Evolutionary conservation across 2,888 invertebrate species (phyloP).

Genomic region (Andrena hattorfiana): DNA sequence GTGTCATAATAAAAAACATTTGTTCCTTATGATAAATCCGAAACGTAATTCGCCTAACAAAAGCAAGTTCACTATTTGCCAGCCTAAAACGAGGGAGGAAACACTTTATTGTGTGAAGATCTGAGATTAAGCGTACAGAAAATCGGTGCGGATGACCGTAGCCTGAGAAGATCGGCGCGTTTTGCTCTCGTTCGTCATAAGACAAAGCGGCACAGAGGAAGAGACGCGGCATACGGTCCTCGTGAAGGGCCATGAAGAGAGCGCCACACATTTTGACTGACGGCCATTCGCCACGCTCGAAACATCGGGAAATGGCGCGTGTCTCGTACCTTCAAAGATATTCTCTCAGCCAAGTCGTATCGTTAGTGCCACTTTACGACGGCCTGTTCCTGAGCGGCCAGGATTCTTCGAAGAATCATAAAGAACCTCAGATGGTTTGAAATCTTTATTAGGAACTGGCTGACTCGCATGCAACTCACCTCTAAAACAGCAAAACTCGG

Average conservation of each 20-base stretch:
- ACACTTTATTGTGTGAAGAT: background rate
- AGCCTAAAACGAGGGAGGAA: background rate
- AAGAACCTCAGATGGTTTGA: slow-evolving; percentile 62
- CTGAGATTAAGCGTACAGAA: background rate
- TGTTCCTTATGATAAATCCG: no score
- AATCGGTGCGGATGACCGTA: background rate
- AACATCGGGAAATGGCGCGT: slow-evolving; percentile 78
- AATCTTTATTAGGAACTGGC: slow-evolving; percentile 60
- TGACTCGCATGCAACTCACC: slow-evolving; percentile 14
- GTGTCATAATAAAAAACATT: background rate
- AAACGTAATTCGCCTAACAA: background rate
- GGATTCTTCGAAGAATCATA: slow-evolving; percentile 45
- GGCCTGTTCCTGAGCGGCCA: slow-evolving; percentile 6
- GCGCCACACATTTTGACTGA: slow-evolving; percentile 75
- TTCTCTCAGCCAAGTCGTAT: slow-evolving; percentile 37
- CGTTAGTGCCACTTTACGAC: slow-evolving; percentile 56
- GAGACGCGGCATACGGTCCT: slow-evolving; percentile 44
- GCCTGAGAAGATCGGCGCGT: background rate
- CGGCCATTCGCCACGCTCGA: slow-evolving; percentile 78
- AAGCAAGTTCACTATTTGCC: no score
- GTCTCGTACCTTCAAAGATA: slow-evolving; percentile 71
- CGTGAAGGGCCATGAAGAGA: slow-evolving; percentile 38
- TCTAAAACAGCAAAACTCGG: slow-evolving; percentile 6
- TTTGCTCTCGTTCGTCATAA: background rate
- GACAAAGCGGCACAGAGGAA: slow-evolving; percentile 16